Evolutionary conservation across 1,140 invertebrate genomes (phyloP).

Genomic region (Mamestra configurata): DNA sequence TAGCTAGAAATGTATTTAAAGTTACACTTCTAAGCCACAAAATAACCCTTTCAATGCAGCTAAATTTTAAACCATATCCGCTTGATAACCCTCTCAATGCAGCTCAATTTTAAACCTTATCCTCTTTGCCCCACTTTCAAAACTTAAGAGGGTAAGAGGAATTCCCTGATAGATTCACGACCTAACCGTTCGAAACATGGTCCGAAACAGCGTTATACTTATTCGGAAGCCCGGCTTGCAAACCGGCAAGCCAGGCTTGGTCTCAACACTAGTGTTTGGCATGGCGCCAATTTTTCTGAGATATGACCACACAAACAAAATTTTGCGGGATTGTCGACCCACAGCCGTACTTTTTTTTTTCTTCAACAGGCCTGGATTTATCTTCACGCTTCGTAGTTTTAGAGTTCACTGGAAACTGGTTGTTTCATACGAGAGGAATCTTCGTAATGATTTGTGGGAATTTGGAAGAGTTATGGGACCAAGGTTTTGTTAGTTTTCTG

Average conservation of each 20-base stretch:
- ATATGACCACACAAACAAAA: slow-evolving; percentile 50
- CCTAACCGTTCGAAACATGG: slow-evolving; percentile 10
- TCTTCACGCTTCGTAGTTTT: slow-evolving; percentile 44
- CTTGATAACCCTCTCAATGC: too few species aligned
- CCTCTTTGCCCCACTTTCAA: neutral
- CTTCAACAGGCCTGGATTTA: slow-evolving; percentile 39
- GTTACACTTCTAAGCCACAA: too few species aligned
- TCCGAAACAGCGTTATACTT: slow-evolving; percentile 5
- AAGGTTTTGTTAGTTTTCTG: too few species aligned
- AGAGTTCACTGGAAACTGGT: slow-evolving; percentile 16
- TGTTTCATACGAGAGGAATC: slow-evolving; percentile 3
- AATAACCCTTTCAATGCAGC: too few species aligned
- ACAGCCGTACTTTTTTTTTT: neutral
- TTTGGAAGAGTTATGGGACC: neutral
- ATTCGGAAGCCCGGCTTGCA: neutral
- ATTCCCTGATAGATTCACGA: slow-evolving; percentile 11
- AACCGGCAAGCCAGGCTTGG: neutral
- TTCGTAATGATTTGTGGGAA: slow-evolving; percentile 9
- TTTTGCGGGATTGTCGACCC: slow-evolving; percentile 50
- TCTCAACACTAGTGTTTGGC: slow-evolving; percentile 38
- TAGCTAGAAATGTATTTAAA: too few species aligned
- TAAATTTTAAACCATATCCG: too few species aligned
- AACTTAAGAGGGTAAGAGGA: neutral
- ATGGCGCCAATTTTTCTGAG: slow-evolving; percentile 41
- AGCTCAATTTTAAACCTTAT: neutral